Base-by-base conservation (phyloP, 30 jellyfish, hydroid and myxozoan species). In the Thelohanellus kitauei region DNA sequence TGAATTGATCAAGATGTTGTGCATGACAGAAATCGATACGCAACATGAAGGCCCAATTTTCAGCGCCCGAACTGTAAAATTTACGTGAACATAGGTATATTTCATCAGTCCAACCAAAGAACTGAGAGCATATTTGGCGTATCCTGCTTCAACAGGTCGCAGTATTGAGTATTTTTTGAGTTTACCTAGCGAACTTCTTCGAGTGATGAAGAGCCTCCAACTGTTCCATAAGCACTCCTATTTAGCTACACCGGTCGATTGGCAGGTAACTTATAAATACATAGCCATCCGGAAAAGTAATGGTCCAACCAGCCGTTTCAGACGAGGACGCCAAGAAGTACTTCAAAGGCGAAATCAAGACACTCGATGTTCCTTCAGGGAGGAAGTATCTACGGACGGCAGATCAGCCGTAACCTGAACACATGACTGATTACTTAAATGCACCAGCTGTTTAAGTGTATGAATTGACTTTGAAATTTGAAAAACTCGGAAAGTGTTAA, bases 71-170 rank as follows among this genome's bases (percentile, higher is more conserved):
- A 86, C 93, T 18, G 93, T 68, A 68, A 20, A 66, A 30, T 12
- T 35, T 35, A 8, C 5, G 12, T 13, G 6, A 5, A 4, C 5
- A 13, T 4, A 71, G 91, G 91, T 78, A 10, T 78, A 63, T 53
- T 33, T 78, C 10, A 38, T 78, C 52, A 89, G 97, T 0, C 84
- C 97, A 21, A 88, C 56, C 39, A 60, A 49, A 45, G 65, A 57
- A 48, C 58, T 78, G 31, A 78, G 65, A 41, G 55, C 66, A 13
- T 78, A 85, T 1, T 47, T 78, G 23, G 66, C 66, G 21, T 78
- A 78, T 32, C 97, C 97, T 21, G 97, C 97, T 12, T 63, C 97
- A n/a, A 62, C 97, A 11, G 97, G 97, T 24, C 44, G 97, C 30
- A 78, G 65, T 59, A 63, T 78, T 40, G 27, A 52, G 86, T 64